Base-by-base conservation (phyloP, 2,113 vertebrate genomes). In the Sorex araneus region DNA sequence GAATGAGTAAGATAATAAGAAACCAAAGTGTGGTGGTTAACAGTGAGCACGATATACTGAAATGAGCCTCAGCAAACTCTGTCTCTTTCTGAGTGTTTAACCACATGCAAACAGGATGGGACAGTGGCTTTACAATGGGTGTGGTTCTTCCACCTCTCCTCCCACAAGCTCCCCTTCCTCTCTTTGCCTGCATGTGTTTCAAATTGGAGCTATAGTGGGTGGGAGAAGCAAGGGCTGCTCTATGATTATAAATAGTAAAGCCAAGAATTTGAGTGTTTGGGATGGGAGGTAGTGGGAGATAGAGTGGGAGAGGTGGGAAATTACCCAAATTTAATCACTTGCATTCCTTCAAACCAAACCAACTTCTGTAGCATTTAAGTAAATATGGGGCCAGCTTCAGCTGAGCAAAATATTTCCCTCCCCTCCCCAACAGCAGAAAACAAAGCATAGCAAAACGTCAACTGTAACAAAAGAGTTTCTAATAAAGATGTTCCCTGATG, bases 91-190 rank as follows among this genome's bases (percentile, higher is more conserved):
- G 87, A 57, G 50, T 87, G 63, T 82, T 73, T 91, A 91, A 95
- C 96, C 94, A 88, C 93, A 96, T 83, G 71, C 92, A 94, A 96
- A 96, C 95, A 97, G 94, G 94, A 96, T 95, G 95, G 84, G 63
- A 74, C 84, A 79, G 94, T 87, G 93, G 96, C 92, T 94, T 94
- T 75, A 1, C 11, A 10, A 23, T 54, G 94, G 96, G 96, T 96
- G 92, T 76, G 94, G 92, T 71, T 84, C 84, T 84, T 84, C 94
- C 83, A 95, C 89, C 92, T 95, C 95, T 94, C 74, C 84, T 96
- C 84, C 96, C 94, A 94, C 95, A 63, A 82, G 82, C 66, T 94
- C 95, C 92, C 94, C 96, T 92, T 84, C 94, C 95, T 91, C 92
- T 87, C 91, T 84, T 90, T 84, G n/a, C n/a, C 80, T 60, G 45